These are phyloP conservation scores for Drosophila pectinifera DNA, from an alignment of 1,140 invertebrate genomes.

Conservation along the genomic window DNA sequence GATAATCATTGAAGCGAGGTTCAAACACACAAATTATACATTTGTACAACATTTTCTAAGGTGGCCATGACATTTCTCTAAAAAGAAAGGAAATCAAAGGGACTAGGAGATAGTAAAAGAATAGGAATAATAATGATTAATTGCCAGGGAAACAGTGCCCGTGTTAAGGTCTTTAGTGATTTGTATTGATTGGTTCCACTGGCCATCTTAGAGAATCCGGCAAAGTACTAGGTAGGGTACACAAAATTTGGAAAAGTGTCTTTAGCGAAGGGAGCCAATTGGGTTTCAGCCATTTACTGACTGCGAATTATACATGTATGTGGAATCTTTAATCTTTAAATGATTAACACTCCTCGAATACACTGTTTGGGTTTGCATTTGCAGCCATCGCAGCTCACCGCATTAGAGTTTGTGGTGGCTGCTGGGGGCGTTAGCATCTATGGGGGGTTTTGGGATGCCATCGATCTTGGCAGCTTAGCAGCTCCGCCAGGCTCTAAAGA, in stretches of 20 bases:
- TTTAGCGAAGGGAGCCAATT: neutral
- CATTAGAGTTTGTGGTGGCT: neutral
- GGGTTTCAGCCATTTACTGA: no score
- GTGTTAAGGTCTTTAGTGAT: no score
- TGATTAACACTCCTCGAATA: neutral
- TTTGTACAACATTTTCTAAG: neutral
- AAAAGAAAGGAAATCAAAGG: neutral
- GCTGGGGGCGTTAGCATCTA: neutral
- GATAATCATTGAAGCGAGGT: neutral
- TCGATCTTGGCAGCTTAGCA: neutral
- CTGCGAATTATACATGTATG: no score
- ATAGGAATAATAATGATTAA: no score
- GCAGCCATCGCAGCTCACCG: slow-evolving; percentile 3
- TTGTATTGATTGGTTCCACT: no score
- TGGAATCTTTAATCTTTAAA: neutral
- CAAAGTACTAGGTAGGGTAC: no score
- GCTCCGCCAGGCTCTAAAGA: slow-evolving; percentile 2
- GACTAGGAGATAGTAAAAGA: no score
- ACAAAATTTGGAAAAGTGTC: neutral
- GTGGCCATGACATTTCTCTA: neutral
- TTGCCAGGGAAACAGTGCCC: no score
- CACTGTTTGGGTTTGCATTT: neutral
- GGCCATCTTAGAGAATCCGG: no score
- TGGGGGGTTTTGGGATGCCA: neutral
- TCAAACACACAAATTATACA: neutral